These are phyloP conservation scores for Ceratosolen fusciceps DNA, from an alignment of 1,140 invertebrate genomes.

Conservation along the genomic window DNA sequence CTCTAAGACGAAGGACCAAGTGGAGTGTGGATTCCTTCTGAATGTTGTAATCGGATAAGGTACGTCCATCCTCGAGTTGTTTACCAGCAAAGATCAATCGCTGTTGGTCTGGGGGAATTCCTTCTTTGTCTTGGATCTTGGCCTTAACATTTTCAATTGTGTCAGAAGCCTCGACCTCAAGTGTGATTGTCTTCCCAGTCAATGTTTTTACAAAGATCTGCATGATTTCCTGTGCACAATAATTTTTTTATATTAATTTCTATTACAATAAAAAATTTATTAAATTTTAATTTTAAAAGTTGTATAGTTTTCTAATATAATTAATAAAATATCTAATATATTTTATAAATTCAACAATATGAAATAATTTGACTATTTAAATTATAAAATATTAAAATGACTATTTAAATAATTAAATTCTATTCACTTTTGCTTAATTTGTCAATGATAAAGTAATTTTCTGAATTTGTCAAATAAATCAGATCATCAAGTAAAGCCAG, in stretches of 20 bases:
- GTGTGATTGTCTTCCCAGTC: constrained; percentile 80
- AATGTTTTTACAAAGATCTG: constrained; percentile 81
- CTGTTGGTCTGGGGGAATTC: constrained; percentile 77
- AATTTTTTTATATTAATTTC: not conserved
- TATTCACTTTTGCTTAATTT: too few species aligned
- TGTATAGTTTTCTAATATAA: too few species aligned
- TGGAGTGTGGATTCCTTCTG: constrained; percentile 76
- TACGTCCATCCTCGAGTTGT: constrained; percentile 82
- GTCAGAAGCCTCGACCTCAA: constrained; percentile 80
- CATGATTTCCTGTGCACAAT: constrained; percentile 64
- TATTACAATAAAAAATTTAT: too few species aligned
- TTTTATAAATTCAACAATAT: too few species aligned
- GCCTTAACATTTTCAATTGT: constrained; percentile 82
- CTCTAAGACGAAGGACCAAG: constrained; percentile 78
- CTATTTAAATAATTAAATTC: too few species aligned
- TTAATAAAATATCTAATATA: too few species aligned
- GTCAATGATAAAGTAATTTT: too few species aligned
- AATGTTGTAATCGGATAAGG: constrained; percentile 82
- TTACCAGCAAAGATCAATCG: constrained; percentile 79
- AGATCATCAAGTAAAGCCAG: too few species aligned
- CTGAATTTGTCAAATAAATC: too few species aligned
- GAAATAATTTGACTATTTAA: too few species aligned
- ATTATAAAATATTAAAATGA: too few species aligned
- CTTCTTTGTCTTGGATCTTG: constrained; percentile 80
- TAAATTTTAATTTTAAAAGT: too few species aligned